Evolutionary conservation across 1,140 invertebrate genomes (phyloP).

Genomic region (Apocrypta bakeri): DNA sequence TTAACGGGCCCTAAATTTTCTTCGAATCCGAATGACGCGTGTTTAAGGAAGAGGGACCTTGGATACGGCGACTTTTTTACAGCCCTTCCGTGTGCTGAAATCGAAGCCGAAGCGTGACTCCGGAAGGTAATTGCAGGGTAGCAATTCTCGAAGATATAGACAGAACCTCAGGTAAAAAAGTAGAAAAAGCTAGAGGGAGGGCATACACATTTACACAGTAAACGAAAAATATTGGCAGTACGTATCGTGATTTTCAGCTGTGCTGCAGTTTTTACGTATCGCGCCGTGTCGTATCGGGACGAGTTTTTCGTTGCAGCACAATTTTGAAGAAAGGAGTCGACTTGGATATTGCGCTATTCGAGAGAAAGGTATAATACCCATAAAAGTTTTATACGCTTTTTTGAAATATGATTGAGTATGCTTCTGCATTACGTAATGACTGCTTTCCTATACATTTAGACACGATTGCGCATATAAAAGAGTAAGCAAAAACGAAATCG

Average conservation of each 20-base stretch:
- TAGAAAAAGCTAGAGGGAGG: not conserved
- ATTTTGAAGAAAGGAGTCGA: not conserved
- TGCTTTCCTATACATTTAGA: too few species aligned
- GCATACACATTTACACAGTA: not conserved
- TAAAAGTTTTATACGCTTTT: not conserved
- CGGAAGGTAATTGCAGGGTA: slow-evolving; percentile 27
- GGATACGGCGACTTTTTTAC: slow-evolving; percentile 46
- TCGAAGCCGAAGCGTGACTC: slow-evolving; percentile 36
- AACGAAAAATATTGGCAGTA: slow-evolving; percentile 24
- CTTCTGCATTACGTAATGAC: not conserved
- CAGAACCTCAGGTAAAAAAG: slow-evolving; percentile 1
- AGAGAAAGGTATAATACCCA: not conserved
- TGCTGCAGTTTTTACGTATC: not conserved
- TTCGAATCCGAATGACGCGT: not conserved
- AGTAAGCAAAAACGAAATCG: too few species aligned
- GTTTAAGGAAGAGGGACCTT: slow-evolving; percentile 24
- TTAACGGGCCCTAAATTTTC: slow-evolving; percentile 51
- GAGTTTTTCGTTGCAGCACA: not conserved
- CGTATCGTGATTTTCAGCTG: slow-evolving; percentile 33
- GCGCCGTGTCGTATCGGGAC: not conserved
- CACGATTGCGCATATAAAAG: too few species aligned
- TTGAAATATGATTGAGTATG: not conserved
- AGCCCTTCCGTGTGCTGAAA: slow-evolving; percentile 3
- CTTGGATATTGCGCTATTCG: not conserved
- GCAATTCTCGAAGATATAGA: not conserved